Evolutionary conservation across 2,113 vertebrate genomes (phyloP), one percentile per base, ranked within the genome.

Genomic region (Cynopterus brachyotis): DNA sequence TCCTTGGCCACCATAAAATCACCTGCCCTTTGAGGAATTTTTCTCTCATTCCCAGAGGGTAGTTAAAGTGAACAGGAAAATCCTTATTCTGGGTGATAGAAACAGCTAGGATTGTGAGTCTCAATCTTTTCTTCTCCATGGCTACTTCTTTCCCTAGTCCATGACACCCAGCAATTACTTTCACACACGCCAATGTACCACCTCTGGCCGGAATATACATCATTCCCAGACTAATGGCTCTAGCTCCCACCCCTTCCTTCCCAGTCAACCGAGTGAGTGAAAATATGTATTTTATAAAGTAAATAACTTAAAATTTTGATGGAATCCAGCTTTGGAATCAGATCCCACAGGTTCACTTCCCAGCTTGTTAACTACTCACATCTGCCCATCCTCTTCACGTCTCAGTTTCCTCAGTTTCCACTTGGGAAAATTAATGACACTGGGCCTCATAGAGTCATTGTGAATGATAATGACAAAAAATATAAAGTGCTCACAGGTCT

Each of bases 101-200:
- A 42, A 88, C 9, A 32, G 32, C 47, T 26, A 59, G 12, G 13
- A 4, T 19, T 67, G 17, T 9, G 37, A 42, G 42, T 47, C 37
- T 70, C 67, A 20, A 10, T 40, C 50, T n/a, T 60, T 60, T 62
- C 11, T 5, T 45, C 37, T 87, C 30, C 2, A 6, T 37, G 59
- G 55, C 3, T 1, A 19, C 17, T 32, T 12, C 22, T 28, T 24
- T 10, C 22, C 17, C 12, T 42, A 9, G 24, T 30, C 53, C 20
- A 16, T 19, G 45, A 69, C 28, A 60, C 19, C 62, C 17, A 80
- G 32, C 7, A 7, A 16, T 37, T 42, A 53, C n/a, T 84, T 69
- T 26, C 42, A 20, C 1, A 1, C 15, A 0, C 26, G 2, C 17
- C 13, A 10, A 20, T 6, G 12, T 9, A 12, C 62, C 24, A 72